Evolutionary conservation across 2,113 vertebrate genomes (phyloP).

Genomic region (Oreochromis spilurus): DNA sequence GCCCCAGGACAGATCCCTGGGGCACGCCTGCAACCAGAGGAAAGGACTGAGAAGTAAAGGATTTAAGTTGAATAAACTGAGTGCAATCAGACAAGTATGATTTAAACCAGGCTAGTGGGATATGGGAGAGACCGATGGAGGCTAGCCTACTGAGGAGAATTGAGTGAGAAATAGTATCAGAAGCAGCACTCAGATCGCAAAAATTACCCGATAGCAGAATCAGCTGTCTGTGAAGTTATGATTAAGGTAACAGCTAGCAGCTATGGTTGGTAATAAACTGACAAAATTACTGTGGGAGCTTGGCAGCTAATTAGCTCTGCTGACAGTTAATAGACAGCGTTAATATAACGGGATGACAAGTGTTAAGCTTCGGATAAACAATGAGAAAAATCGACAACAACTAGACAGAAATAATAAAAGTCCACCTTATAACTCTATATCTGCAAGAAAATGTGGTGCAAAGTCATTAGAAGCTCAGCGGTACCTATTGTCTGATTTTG

Average conservation of each 20-base stretch:
- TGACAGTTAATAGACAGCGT: background rate
- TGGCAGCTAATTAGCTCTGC: background rate
- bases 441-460: background rate
- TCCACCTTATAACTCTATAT: background rate
- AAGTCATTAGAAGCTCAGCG: background rate
- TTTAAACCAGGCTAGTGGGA: too few species aligned
- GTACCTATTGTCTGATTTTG: background rate
- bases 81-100: too few species aligned
- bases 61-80: too few species aligned
- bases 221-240: background rate
- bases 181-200: background rate
- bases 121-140: too few species aligned
- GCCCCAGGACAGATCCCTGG: too few species aligned
- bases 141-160: too few species aligned
- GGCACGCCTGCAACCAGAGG: too few species aligned
- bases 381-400: background rate
- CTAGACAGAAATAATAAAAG: background rate
- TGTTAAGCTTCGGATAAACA: background rate
- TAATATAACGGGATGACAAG: background rate
- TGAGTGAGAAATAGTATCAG: too few species aligned
- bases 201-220: background rate
- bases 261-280: background rate
- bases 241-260: background rate
- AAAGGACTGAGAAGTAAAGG: too few species aligned
- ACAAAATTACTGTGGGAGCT: background rate